Conservation (phyloP, 2,797 vertebrate species). For the Artibeus jamaicensis region DNA sequence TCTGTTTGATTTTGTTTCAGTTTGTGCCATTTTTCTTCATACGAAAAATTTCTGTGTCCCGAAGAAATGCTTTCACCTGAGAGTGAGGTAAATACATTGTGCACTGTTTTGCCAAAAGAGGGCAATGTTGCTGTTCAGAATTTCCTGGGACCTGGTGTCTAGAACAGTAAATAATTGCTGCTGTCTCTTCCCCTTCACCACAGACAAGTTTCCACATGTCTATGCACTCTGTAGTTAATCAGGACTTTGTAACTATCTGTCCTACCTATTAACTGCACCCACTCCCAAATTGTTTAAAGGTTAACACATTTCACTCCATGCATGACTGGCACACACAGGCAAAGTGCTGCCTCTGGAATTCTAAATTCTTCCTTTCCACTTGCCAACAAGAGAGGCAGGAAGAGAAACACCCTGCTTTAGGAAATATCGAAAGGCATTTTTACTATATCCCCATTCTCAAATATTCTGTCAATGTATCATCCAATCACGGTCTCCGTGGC, state of each 20-base stretch:
- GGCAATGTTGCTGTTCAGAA: conserved; percentile 85
- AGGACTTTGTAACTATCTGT: conserved; percentile 83
- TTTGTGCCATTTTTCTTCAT: conserved; percentile 55
- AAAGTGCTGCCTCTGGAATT: conserved; percentile 64
- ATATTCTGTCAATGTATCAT: conserved; percentile 35
- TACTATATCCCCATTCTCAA: conserved; percentile 25
- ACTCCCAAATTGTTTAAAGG: conserved; percentile 85
- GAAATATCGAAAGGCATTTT: conserved; percentile 57
- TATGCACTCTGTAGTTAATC: conserved; percentile 80
- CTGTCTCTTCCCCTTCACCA: conserved; percentile 73
- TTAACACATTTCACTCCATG: conserved; percentile 81
- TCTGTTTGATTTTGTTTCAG: conserved; percentile 36
- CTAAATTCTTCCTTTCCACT: conserved; percentile 64
- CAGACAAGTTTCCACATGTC: conserved; percentile 80
- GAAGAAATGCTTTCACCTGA: conserved; percentile 70
- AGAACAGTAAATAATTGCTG: conserved; percentile 70
- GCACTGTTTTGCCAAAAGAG: conserved; percentile 81
- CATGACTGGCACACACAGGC: conserved; percentile 74
- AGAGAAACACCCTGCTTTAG: conserved; percentile 56
- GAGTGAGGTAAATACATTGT: conserved; percentile 65
- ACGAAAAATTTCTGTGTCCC: conserved; percentile 62
- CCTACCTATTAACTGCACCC: conserved; percentile 81
- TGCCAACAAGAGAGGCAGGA: conserved; percentile 45
- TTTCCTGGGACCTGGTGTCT: conserved; percentile 42
- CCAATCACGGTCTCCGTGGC: neutral